These are phyloP conservation scores for Mesorhabditis spiculigera DNA, from an alignment of 2,888 invertebrate species.

Conservation along the genomic window DNA sequence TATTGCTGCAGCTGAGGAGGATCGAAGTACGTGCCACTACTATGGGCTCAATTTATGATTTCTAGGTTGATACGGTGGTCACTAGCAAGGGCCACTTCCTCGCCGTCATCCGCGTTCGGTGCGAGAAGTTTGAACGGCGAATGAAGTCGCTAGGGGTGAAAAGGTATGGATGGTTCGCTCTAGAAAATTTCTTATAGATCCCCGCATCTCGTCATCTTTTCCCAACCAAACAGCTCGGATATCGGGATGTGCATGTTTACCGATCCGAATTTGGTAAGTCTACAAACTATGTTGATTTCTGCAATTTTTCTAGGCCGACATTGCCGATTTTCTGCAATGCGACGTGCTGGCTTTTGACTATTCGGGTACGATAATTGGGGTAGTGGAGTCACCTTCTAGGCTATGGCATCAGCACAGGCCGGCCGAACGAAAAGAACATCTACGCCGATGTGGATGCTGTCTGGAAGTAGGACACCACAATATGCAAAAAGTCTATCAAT, in stretches of 20 bases:
- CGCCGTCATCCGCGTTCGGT: background rate
- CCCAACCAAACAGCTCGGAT: slow-evolving; percentile 39
- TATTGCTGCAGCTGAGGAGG: background rate
- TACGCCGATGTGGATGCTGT: slow-evolving; percentile 29
- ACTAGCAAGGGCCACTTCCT: background rate
- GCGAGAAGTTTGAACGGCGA: background rate
- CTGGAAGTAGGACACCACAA: slow-evolving; percentile 13
- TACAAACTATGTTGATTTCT: slow-evolving; percentile 3
- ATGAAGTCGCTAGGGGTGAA: background rate
- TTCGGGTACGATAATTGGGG: slow-evolving; percentile 17
- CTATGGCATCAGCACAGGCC: slow-evolving; percentile 34
- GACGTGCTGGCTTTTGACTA: slow-evolving; percentile 39
- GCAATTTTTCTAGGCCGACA: slow-evolving; percentile 24
- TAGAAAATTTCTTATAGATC: slow-evolving; percentile 18
- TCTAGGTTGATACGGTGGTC: background rate
- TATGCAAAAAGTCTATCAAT: background rate
- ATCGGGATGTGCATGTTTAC: slow-evolving; percentile 37
- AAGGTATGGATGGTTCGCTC: background rate
- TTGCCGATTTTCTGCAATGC: slow-evolving; percentile 36
- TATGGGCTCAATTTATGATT: background rate
- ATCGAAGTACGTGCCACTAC: background rate
- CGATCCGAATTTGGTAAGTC: slow-evolving; percentile 36
- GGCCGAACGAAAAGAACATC: slow-evolving; percentile 25
- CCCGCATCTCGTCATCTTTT: slow-evolving; percentile 35
- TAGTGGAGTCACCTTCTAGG: slow-evolving; percentile 10